Conservation (phyloP, 2,888 invertebrate species). For the Marasmarcha lunaedactyla region DNA sequence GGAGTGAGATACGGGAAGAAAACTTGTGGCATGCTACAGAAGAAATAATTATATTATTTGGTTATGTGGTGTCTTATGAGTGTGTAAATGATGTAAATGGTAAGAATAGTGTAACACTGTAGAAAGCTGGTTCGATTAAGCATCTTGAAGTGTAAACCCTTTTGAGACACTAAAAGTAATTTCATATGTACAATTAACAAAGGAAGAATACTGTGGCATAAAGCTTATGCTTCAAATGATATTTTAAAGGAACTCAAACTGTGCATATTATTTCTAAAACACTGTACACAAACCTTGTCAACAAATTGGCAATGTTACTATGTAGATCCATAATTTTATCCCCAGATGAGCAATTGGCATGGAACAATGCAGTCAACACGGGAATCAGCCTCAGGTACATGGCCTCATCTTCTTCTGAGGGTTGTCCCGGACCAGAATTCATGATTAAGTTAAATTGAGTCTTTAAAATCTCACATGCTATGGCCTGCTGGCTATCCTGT, state of each 20-base stretch:
- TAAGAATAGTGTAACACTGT: too few relatives aligned
- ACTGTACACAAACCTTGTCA: conserved; percentile 77
- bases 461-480: conserved; percentile 81
- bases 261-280: too few relatives aligned
- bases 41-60: too few relatives aligned
- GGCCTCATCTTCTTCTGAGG: conserved; percentile 74
- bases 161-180: too few relatives aligned
- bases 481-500: conserved; percentile 71
- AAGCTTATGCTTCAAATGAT: too few relatives aligned
- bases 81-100: too few relatives aligned
- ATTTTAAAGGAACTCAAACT: too few relatives aligned
- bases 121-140: too few relatives aligned
- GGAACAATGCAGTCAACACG: conserved; percentile 77
- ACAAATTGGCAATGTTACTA: conserved; percentile 85
- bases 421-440: conserved; percentile 42
- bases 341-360: conserved; percentile 65
- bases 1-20: conserved; percentile 80
- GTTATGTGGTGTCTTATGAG: too few relatives aligned
- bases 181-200: neutral
- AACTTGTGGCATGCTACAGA: conserved; percentile 78
- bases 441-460: conserved; percentile 82
- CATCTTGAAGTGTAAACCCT: too few relatives aligned
- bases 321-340: conserved; percentile 76
- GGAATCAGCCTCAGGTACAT: conserved; percentile 79
- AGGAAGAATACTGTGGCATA: neutral